A percentile compares a stretch with the other conserved stretches of the same genome.
phyloP scores from a whole-genome alignment of 2,888 invertebrate genomes.

The Strigamia transsilvanica region DNA sequence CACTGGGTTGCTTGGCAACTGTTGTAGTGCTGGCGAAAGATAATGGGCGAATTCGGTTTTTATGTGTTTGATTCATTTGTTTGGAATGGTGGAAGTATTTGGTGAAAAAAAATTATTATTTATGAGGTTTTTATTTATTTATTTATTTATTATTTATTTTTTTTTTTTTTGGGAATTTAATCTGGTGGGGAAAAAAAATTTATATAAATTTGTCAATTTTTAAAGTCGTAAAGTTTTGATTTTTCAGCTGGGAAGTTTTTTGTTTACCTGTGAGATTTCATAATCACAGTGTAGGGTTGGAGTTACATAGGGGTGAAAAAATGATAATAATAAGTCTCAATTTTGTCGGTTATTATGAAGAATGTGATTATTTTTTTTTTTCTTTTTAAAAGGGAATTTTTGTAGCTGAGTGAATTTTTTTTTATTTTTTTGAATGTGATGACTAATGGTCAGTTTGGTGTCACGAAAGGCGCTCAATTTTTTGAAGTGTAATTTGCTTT shows the following conservation, averaged over 20 bases:
- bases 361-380: not conserved
- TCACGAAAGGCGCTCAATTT: too few relatives aligned
- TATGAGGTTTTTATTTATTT: not conserved
- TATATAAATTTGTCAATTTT: not conserved
- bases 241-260: not conserved
- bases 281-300: not conserved
- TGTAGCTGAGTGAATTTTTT: not conserved
- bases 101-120: too few relatives aligned
- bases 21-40: not conserved
- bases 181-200: not conserved
- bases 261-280: not conserved
- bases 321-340: not conserved
- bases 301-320: not conserved
- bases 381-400: too few relatives aligned
- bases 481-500: too few relatives aligned
- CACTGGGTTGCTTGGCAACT: not conserved
- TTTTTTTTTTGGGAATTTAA: not conserved
- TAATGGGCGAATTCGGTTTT: not conserved
- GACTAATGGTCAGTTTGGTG: too few relatives aligned
- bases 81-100: not conserved
- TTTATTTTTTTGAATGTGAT: not conserved
- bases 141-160: not conserved
- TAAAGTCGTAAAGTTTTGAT: not conserved
- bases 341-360: not conserved
- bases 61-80: not conserved